Conservation (phyloP, 1,140 invertebrate species). For the Saccostrea cuccullata region DNA sequence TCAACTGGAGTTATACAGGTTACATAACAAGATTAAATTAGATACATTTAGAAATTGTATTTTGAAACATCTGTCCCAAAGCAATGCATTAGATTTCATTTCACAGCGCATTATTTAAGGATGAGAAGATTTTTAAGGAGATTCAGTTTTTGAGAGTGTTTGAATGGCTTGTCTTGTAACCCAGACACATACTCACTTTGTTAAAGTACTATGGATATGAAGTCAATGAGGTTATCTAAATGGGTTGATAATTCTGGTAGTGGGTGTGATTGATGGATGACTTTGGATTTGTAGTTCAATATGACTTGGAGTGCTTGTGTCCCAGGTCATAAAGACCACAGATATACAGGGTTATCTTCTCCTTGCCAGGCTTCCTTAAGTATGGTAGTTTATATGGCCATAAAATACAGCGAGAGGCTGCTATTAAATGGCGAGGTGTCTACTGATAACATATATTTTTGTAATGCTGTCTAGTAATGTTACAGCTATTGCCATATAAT, state of each 20-base stretch:
- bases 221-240: neutral
- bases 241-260: neutral
- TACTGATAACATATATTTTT: neutral
- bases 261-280: conserved; percentile 8
- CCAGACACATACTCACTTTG: too few relatives aligned
- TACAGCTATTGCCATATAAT: too few relatives aligned
- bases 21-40: too few relatives aligned
- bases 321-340: neutral
- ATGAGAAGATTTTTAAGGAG: too few relatives aligned
- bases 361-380: neutral
- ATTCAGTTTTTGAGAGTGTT: too few relatives aligned
- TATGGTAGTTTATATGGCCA: neutral
- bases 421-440: neutral
- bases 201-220: neutral
- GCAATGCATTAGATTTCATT: too few relatives aligned
- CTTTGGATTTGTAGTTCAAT: neutral
- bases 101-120: too few relatives aligned
- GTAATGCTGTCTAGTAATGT: neutral
- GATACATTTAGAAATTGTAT: too few relatives aligned
- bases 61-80: too few relatives aligned
- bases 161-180: too few relatives aligned
- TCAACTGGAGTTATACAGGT: neutral
- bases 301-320: neutral
- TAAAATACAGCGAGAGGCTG: neutral
- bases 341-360: neutral